A percentile compares a stretch with the other conserved stretches of the same genome.
Evolutionary conservation across 2,888 invertebrate genomes (phyloP).

Genomic region (Epinotia brunnichana): DNA sequence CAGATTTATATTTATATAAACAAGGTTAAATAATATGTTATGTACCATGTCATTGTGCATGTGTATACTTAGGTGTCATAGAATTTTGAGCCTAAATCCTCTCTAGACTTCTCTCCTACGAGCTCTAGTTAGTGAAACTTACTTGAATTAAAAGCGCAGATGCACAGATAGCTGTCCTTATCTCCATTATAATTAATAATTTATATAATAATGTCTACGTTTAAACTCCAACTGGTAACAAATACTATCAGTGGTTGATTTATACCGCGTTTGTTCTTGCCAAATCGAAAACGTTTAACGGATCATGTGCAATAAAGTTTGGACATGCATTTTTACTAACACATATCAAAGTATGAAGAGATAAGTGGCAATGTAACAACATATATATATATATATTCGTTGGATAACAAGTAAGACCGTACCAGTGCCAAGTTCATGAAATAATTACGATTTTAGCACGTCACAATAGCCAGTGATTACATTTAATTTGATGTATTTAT

Average conservation of each 20-base stretch:
- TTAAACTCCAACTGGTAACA: background rate
- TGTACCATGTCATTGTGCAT: no score
- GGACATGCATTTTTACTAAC: conserved; percentile 1
- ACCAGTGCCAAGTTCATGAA: no score
- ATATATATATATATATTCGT: background rate
- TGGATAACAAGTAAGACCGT: background rate
- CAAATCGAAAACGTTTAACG: background rate
- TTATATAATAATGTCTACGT: conserved; percentile 4
- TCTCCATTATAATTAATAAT: conserved; percentile 17
- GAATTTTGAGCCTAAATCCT: no score
- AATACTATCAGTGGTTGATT: background rate
- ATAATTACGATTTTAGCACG: no score
- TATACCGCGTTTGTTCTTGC: conserved; percentile 10
- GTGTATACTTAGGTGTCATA: no score
- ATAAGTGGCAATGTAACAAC: background rate
- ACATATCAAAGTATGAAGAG: background rate
- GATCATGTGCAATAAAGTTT: conserved; percentile 10
- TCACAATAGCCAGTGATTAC: no score
- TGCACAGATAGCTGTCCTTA: conserved; percentile 2
- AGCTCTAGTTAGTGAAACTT: background rate
- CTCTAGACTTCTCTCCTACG: no score
- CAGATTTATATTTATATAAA: no score
- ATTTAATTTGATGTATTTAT: no score
- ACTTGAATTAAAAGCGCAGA: conserved; percentile 3
- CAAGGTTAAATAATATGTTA: no score